Percentiles rank a stretch among this genome's conserved stretches.
Evolutionary conservation across 2,797 vertebrate genomes (phyloP).

Genomic region (Danio aesculapii): DNA sequence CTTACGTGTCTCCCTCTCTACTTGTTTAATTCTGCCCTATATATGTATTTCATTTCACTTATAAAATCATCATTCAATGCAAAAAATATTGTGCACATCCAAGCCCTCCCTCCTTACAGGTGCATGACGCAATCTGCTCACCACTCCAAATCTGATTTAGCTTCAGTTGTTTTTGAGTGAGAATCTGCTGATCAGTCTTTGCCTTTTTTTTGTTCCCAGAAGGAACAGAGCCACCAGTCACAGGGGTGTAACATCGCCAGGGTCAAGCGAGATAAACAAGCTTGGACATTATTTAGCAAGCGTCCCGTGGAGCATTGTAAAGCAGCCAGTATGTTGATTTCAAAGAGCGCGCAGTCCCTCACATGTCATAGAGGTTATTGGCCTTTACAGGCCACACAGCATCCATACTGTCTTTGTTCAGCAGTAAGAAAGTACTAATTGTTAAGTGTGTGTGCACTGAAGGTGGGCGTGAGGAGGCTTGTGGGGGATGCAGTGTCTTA

Average conservation of each 20-base stretch:
- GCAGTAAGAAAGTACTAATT: slow-evolving; percentile 77
- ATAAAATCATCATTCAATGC: too few relatives aligned
- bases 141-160: neutral
- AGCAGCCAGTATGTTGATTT: slow-evolving; percentile 51
- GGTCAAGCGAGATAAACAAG: slow-evolving; percentile 42
- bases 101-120: neutral
- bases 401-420: slow-evolving; percentile 70
- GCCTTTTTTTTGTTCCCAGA: neutral
- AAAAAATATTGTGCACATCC: neutral
- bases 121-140: neutral
- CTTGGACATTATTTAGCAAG: slow-evolving; percentile 34
- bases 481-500: slow-evolving; percentile 71
- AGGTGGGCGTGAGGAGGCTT: slow-evolving; percentile 62
- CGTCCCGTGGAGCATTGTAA: slow-evolving; percentile 41
- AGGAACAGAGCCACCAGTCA: slow-evolving; percentile 16
- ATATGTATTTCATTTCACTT: neutral
- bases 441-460: slow-evolving; percentile 66
- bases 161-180: neutral
- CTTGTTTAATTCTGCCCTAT: slow-evolving; percentile 3
- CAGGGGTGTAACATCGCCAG: neutral
- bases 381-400: slow-evolving; percentile 71
- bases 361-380: slow-evolving; percentile 73
- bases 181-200: neutral
- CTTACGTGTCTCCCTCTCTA: slow-evolving; percentile 18
- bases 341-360: slow-evolving; percentile 52